phyloP scores from a whole-genome alignment of 2,797 vertebrate genomes.

The Chaetophractus vellerosus region DNA sequence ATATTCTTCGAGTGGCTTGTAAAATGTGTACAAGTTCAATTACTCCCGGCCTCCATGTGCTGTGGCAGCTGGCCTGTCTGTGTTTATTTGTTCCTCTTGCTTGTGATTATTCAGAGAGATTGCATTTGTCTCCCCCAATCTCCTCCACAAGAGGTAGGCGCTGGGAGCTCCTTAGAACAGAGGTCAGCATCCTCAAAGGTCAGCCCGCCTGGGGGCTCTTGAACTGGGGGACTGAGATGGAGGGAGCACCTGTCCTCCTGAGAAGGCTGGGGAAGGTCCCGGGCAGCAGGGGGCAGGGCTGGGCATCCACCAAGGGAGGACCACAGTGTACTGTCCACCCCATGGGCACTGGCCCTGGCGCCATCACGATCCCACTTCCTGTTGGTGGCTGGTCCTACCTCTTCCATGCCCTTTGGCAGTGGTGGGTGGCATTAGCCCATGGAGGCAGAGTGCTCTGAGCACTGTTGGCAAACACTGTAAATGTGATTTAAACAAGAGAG shows the following conservation, averaged over 20 bases:
- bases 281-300: neutral
- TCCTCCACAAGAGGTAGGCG: neutral
- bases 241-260: neutral
- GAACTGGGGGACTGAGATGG: neutral
- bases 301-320: neutral
- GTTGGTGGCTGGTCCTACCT: neutral
- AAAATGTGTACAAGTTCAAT: slow-evolving; percentile 52
- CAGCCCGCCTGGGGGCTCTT: neutral
- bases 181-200: neutral
- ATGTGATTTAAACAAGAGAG: neutral
- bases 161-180: neutral
- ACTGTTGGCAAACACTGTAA: neutral
- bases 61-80: slow-evolving; percentile 75
- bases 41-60: neutral
- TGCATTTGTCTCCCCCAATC: slow-evolving; percentile 55
- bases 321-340: neutral
- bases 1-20: slow-evolving; percentile 79
- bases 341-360: neutral
- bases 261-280: neutral
- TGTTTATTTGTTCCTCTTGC: slow-evolving; percentile 71
- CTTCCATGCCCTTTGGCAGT: neutral
- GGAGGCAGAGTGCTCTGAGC: neutral
- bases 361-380: neutral
- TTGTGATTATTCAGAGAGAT: slow-evolving; percentile 63
- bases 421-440: neutral